These are phyloP conservation scores for Asobara japonica DNA, from an alignment of 1,140 invertebrate genomes.

Conservation along the genomic window DNA sequence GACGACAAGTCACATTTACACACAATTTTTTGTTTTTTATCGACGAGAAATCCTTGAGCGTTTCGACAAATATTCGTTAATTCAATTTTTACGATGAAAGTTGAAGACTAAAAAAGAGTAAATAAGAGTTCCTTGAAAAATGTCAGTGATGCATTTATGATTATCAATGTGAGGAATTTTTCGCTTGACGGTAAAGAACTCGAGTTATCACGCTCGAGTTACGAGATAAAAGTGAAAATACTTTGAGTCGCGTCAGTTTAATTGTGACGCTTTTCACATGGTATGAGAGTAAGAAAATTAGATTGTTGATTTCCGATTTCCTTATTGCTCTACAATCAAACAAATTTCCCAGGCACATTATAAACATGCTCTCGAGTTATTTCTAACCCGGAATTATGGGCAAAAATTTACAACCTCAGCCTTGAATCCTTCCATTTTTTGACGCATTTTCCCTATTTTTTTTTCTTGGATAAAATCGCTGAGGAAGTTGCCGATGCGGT, in stretches of 20 bases:
- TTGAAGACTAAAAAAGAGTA: no score
- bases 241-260: background rate
- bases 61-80: background rate
- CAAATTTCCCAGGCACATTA: background rate
- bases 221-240: slow-evolving; percentile 11
- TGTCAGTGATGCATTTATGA: background rate
- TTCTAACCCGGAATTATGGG: background rate
- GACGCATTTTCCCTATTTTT: background rate
- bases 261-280: background rate
- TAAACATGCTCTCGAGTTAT: background rate
- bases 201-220: slow-evolving; percentile 2
- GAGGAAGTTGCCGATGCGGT: background rate
- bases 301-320: background rate
- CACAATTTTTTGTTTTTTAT: no score
- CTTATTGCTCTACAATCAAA: background rate
- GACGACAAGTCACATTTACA: no score
- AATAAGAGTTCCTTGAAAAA: background rate
- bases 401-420: background rate
- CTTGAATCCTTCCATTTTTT: background rate
- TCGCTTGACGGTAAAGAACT: background rate
- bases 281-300: background rate
- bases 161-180: background rate
- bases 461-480: background rate
- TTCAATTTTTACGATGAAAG: background rate
- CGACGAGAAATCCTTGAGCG: background rate